phyloP scores from a whole-genome alignment of 2,113 vertebrate species.

The Columba janthina region DNA sequence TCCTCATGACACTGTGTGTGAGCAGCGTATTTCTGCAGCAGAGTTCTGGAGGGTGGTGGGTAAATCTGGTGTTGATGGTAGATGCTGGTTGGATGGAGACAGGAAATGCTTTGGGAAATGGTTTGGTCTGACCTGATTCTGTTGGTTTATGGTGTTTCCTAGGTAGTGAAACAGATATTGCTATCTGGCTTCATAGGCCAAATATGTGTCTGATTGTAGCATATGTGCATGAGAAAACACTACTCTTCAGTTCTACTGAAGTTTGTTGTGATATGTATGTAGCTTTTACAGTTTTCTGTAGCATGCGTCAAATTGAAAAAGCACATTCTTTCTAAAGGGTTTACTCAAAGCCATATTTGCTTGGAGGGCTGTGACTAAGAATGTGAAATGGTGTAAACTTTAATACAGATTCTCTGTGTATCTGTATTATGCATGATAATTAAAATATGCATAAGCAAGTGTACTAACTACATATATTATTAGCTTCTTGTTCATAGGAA shows the following conservation, averaged over 20 bases:
- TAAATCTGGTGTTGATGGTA: neutral
- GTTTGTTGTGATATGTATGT: neutral
- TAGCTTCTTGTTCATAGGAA: neutral
- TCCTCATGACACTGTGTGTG: fast-evolving
- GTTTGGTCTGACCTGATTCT: neutral
- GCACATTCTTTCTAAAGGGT: neutral
- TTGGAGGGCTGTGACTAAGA: neutral
- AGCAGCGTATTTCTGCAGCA: neutral
- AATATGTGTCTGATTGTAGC: neutral
- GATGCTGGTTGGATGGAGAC: neutral
- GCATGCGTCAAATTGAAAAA: fast-evolving
- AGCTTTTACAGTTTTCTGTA: neutral
- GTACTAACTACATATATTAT: neutral
- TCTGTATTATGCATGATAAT: neutral
- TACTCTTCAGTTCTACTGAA: neutral
- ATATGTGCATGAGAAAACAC: neutral
- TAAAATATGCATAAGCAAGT: neutral
- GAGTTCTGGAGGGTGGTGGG: neutral
- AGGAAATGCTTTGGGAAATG: neutral
- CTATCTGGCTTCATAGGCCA: fast-evolving
- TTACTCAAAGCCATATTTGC: neutral
- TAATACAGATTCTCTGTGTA: neutral
- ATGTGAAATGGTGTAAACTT: neutral
- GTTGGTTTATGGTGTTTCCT: neutral
- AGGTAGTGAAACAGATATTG: neutral